Percentiles rank a stretch among this genome's conserved stretches.
Evolutionary conservation across 30 jellyfish, hydroid and myxozoan species (phyloP).

Genomic region (Morbakka virulenta): DNA sequence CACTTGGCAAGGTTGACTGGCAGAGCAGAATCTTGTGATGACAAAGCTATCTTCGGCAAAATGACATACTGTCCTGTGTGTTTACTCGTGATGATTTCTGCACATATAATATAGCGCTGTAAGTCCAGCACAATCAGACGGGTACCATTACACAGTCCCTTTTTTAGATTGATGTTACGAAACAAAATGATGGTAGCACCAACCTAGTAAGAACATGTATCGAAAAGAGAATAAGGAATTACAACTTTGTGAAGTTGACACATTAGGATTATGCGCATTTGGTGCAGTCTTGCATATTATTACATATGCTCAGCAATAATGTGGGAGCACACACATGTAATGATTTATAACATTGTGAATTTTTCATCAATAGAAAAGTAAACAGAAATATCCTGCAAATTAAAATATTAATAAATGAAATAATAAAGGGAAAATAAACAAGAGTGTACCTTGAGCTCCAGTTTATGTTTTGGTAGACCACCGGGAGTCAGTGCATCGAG

Average conservation of each 20-base stretch:
- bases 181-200: slow-evolving; percentile 17
- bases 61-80: background rate
- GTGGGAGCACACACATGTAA: too few species aligned
- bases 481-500: slow-evolving; percentile 11
- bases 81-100: slow-evolving; percentile 21
- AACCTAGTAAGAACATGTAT: background rate
- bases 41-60: background rate
- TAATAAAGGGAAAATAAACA: background rate
- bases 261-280: too few species aligned
- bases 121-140: slow-evolving; percentile 17
- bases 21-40: background rate
- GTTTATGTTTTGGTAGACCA: slow-evolving; percentile 25
- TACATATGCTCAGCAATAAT: too few species aligned
- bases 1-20: background rate
- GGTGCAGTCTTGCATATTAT: too few species aligned
- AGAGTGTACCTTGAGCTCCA: background rate
- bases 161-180: slow-evolving; percentile 16
- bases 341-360: too few species aligned
- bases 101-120: background rate
- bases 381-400: too few species aligned
- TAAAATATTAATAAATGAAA: too few species aligned
- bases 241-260: too few species aligned
- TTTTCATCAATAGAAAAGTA: too few species aligned
- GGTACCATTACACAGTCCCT: slow-evolving; percentile 44
- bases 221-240: background rate